Conservation (phyloP, 2,113 vertebrate genomes). For the Oreamnos americanus region DNA sequence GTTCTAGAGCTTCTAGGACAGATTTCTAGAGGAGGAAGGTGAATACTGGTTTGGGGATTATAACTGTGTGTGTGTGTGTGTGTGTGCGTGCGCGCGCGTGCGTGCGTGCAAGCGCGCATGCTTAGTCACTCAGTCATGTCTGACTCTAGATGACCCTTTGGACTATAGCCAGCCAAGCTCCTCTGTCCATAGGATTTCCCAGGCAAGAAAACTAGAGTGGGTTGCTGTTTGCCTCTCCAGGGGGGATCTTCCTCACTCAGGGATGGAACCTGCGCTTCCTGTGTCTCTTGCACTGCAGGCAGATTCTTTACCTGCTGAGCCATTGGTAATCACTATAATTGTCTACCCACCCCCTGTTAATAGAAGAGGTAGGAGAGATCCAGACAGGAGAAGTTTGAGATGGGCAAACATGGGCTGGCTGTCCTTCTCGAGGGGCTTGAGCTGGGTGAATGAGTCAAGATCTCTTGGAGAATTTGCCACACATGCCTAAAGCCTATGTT, state of each 20-base stretch:
- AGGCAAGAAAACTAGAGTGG: background rate
- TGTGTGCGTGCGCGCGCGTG: background rate
- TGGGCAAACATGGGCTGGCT: fast-evolving
- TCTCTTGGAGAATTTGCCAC: fast-evolving
- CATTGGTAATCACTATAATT: background rate
- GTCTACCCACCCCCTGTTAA: background rate
- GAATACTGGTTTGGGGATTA: background rate
- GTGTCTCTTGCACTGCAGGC: background rate
- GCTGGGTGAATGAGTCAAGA: background rate
- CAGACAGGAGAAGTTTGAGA: background rate
- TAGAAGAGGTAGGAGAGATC: background rate
- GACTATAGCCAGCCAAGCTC: background rate
- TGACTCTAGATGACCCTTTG: background rate
- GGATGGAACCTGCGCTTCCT: background rate
- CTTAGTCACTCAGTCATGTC: background rate
- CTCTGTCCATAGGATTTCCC: background rate
- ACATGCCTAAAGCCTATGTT: background rate
- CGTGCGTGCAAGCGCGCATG: fast-evolving
- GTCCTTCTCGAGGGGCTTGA: fast-evolving
- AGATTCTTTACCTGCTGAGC: background rate
- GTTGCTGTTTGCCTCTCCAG: background rate
- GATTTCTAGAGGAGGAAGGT: background rate
- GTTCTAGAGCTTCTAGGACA: background rate
- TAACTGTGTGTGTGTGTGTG: background rate
- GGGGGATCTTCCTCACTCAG: background rate